These are phyloP conservation scores for Toxotes lorentzi DNA, from an alignment of 2,797 vertebrate species.

Conservation along the genomic window DNA sequence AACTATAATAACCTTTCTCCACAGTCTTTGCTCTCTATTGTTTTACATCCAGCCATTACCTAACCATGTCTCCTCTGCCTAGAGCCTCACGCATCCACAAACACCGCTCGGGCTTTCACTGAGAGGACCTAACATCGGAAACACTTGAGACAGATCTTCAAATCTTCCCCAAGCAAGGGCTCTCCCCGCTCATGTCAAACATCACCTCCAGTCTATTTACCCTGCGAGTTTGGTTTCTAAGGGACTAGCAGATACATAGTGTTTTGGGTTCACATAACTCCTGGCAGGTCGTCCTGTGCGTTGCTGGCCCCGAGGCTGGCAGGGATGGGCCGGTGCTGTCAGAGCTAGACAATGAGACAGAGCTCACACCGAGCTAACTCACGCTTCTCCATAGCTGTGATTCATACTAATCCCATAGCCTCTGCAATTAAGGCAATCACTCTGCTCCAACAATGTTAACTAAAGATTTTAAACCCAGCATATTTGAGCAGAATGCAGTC, in stretches of 20 bases:
- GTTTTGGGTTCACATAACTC: constrained; percentile 75
- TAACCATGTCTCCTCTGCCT: constrained; percentile 65
- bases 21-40: constrained; percentile 53
- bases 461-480: constrained; percentile 73
- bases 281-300: constrained; percentile 64
- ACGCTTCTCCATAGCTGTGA: constrained; percentile 46
- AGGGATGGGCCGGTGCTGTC: constrained; percentile 76
- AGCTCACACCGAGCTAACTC: constrained; percentile 45
- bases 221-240: constrained; percentile 76
- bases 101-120: constrained; percentile 33
- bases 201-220: constrained; percentile 78
- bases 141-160: constrained; percentile 57
- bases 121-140: constrained; percentile 42
- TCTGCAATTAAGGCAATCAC: constrained; percentile 67
- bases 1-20: constrained; percentile 50
- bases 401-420: constrained; percentile 66
- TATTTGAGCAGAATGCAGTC: constrained; percentile 58
- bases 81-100: constrained; percentile 53
- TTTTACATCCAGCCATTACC: constrained; percentile 74
- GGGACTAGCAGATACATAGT: constrained; percentile 64
- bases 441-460: constrained; percentile 59
- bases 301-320: constrained; percentile 70
- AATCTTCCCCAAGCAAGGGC: constrained; percentile 62
- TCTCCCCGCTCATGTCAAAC: constrained; percentile 71
- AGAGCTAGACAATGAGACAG: constrained; percentile 57